Percentiles rank a stretch among this genome's conserved stretches.
Evolutionary conservation across 2,888 invertebrate species (phyloP).

Genomic region (Tubulanus polymorphus): DNA sequence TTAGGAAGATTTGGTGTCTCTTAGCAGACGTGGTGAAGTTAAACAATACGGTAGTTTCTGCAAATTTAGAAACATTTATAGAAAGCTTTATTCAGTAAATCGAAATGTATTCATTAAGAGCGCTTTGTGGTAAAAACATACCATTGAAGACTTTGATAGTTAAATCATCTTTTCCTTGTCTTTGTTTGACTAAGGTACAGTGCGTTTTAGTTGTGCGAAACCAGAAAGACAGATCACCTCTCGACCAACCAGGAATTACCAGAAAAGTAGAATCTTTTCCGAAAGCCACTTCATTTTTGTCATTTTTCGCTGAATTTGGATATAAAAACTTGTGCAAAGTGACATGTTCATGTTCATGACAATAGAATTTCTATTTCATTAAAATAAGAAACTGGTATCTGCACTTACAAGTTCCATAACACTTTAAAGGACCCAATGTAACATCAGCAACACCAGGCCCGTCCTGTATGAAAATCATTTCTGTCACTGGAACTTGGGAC

Average conservation of each 20-base stretch:
- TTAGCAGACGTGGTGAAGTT: constrained; percentile 25
- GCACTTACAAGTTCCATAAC: constrained; percentile 85
- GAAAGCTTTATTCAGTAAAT: too few relatives aligned
- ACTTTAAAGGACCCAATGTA: constrained; percentile 84
- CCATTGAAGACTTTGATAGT: neutral
- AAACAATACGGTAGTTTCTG: constrained; percentile 30
- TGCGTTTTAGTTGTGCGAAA: constrained; percentile 88
- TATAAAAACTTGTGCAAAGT: too few relatives aligned
- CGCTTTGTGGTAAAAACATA: neutral
- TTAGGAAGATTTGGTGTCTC: constrained; percentile 68
- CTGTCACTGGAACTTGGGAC: constrained; percentile 79
- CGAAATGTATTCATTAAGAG: neutral
- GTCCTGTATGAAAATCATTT: constrained; percentile 85
- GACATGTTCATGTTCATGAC: neutral
- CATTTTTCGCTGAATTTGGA: constrained; percentile 62
- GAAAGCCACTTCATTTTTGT: constrained; percentile 87
- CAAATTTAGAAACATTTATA: too few relatives aligned
- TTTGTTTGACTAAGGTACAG: too few relatives aligned
- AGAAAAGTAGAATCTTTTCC: constrained; percentile 88
- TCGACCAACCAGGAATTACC: constrained; percentile 88
- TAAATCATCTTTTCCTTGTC: neutral
- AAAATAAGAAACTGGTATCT: neutral
- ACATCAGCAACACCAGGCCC: constrained; percentile 72
- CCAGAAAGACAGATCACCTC: constrained; percentile 87
- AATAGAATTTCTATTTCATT: neutral